Evolutionary conservation across 2,113 vertebrate genomes (phyloP).

Genomic region (Ifrita kowaldi): DNA sequence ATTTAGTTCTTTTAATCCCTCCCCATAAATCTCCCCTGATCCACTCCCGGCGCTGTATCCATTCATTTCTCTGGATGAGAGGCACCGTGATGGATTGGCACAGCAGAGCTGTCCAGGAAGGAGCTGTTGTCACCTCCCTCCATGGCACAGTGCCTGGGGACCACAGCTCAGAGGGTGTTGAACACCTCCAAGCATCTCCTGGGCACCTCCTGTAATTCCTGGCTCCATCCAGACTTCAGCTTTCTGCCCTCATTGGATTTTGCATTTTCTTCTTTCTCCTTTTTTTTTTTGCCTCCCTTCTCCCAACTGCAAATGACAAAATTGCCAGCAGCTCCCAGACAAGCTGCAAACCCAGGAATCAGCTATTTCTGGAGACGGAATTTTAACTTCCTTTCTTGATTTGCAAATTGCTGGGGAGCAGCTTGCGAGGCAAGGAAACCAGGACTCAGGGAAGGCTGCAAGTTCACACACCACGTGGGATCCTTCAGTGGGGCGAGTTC

Average conservation of each 20-base stretch:
- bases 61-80: neutral
- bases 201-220: no score
- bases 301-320: conserved; percentile 21
- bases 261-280: neutral
- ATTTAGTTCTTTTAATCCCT: conserved; percentile 54
- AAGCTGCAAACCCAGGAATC: conserved; percentile 45
- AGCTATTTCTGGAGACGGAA: conserved; percentile 8
- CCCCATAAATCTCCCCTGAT: conserved; percentile 42
- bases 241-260: neutral
- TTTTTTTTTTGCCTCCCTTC: neutral
- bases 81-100: neutral
- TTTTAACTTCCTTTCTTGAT: conserved; percentile 31
- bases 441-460: neutral
- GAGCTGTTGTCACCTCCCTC: neutral
- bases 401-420: conserved; percentile 30
- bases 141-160: neutral
- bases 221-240: neutral
- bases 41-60: neutral
- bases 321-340: conserved; percentile 39
- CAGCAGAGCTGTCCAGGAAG: neutral
- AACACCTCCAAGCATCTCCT: neutral
- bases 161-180: neutral
- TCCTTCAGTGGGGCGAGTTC: neutral
- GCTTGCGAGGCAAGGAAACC: neutral
- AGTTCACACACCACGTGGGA: neutral